These are phyloP conservation scores for Scomber colias DNA, from an alignment of 2,113 vertebrate species.

Conservation along the genomic window DNA sequence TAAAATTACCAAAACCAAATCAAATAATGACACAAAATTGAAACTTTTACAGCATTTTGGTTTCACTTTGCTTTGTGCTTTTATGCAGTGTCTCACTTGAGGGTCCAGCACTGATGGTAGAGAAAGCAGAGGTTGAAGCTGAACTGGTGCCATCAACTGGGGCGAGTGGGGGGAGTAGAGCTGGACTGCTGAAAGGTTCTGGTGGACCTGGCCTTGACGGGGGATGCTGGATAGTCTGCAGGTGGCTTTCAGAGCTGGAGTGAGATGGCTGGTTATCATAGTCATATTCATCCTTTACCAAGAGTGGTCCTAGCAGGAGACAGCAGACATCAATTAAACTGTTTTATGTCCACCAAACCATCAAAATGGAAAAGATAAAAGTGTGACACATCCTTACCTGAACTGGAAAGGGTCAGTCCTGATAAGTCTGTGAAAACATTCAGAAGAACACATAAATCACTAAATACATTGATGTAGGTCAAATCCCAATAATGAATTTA, in stretches of 20 bases:
- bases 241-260: slow-evolving; percentile 90
- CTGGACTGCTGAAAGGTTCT: slow-evolving; percentile 89
- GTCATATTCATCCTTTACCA: slow-evolving; percentile 98
- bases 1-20: too few species aligned
- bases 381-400: slow-evolving; percentile 58
- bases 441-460: background rate
- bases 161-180: slow-evolving; percentile 85
- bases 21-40: background rate
- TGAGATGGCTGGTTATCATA: slow-evolving; percentile 91
- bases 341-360: background rate
- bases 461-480: background rate
- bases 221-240: slow-evolving; percentile 96
- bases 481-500: too few species aligned
- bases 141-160: slow-evolving; percentile 86
- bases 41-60: background rate
- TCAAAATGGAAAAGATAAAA: background rate
- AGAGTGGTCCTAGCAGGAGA: slow-evolving; percentile 86
- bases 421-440: slow-evolving; percentile 89
- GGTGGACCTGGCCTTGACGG: slow-evolving; percentile 88
- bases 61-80: background rate
- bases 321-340: slow-evolving; percentile 18
- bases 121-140: slow-evolving; percentile 91
- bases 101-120: slow-evolving; percentile 93
- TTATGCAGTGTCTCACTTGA: slow-evolving; percentile 88
- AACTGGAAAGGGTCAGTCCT: slow-evolving; percentile 93